Base-by-base conservation (phyloP, 2,888 invertebrate species). In the Hoplodrina blanda region DNA sequence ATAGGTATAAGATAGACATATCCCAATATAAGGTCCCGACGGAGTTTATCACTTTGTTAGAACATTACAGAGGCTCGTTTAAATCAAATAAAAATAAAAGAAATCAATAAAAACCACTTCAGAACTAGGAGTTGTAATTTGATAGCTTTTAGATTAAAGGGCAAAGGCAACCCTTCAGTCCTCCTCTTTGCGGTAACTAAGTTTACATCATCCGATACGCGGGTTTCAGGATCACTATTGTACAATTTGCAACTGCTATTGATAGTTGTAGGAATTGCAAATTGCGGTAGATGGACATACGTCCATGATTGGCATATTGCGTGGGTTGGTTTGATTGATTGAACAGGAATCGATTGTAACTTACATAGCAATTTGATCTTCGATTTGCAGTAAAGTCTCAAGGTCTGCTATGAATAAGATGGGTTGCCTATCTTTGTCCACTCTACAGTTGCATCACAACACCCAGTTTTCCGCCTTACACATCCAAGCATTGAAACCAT, bases 101-200 rank as follows among this genome's bases (percentile, higher is more conserved):
- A 59, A 78, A 78, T 80, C 80, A 76, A 83, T 83, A 69, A 71
- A 76, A 83, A 82, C 77, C 80, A 73, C 68, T 82, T 78, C 49
- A 62, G 73, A 67, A 78, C 78, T 80, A 84, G 82, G 77, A 69
- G 71, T 69, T 61, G 80, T 85, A 84, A 86, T 85, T 85, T 78
- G 78, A 87, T 90, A 87, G 85, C 84, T 84, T 89, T 87, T 83
- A 87, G 85, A 87, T 88, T 88, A 88, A 86, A 87, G 83, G 87
- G 87, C 73, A 44, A 62, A 73, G 62, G 62, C 75, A 67, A 70
- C 73, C 76, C 73, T 76, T 81, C 67, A 81, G 76, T 65, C 78
- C 46, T 59, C 67, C 70, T 76, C 73, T 74, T 72, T 85, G 80
- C 55, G 76, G 85, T 88, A 88, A 89, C 80, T 85, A 66, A 83